Conservation (phyloP, 2,113 vertebrate species). For the Tringa solitaria region DNA sequence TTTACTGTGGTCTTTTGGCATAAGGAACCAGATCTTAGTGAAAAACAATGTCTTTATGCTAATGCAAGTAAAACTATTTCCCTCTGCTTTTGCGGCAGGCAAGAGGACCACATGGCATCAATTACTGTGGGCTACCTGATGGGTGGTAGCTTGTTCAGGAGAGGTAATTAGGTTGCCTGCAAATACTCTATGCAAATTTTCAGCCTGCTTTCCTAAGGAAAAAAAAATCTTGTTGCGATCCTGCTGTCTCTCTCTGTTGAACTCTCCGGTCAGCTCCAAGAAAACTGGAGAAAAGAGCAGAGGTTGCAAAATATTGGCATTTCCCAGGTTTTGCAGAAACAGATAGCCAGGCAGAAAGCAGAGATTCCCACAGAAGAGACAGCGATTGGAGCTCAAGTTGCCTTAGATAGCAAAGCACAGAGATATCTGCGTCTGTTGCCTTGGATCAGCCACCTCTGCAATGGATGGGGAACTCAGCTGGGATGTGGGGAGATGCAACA, state of each 20-base stretch:
- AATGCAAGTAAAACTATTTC: background rate
- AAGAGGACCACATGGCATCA: background rate
- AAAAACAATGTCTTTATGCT: background rate
- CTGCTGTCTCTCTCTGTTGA: background rate
- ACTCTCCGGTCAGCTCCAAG: background rate
- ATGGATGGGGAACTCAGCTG: accelerated
- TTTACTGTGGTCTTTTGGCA: background rate
- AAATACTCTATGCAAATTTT: background rate
- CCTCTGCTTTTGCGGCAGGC: background rate
- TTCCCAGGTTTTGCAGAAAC: background rate
- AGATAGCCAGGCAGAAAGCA: background rate
- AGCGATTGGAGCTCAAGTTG: accelerated
- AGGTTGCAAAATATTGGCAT: background rate
- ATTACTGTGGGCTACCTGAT: background rate
- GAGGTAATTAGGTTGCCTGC: background rate
- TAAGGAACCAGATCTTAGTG: background rate
- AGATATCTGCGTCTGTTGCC: accelerated
- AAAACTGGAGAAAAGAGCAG: background rate
- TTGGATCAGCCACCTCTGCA: background rate
- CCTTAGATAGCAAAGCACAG: background rate
- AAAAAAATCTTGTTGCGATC: background rate
- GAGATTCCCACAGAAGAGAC: background rate
- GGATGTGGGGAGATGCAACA: background rate
- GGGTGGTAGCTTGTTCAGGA: background rate
- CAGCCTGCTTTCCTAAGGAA: background rate